phyloP scores from a whole-genome alignment of 2,113 vertebrate genomes.

The Nansenia antarctica region DNA sequence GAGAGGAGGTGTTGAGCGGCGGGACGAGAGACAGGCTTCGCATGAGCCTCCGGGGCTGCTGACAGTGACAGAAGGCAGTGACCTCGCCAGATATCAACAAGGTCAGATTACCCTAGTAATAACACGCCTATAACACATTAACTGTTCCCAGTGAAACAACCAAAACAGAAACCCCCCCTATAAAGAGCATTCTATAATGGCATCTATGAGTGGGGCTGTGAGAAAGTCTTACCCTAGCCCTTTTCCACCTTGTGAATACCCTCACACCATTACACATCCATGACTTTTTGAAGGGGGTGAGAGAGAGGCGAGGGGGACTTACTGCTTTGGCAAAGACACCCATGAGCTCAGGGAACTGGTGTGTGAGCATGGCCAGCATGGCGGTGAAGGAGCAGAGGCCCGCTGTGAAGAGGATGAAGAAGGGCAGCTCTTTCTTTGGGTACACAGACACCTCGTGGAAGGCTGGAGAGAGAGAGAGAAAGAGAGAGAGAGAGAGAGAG shows the following conservation, averaged over 20 bases:
- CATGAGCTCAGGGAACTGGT: constrained; percentile 98
- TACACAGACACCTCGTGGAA: constrained; percentile 99
- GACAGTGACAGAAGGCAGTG: constrained; percentile 53
- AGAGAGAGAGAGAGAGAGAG: not conserved
- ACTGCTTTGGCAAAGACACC: constrained; percentile 95
- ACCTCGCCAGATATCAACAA: constrained; percentile 16
- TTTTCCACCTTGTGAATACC: too few species aligned
- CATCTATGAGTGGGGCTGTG: too few species aligned
- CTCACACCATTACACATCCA: too few species aligned
- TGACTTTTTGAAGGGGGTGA: not conserved
- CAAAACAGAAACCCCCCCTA: not conserved
- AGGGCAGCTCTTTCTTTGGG: constrained; percentile 98
- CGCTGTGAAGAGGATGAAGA: constrained; percentile 99
- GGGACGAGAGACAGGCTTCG: constrained; percentile 12
- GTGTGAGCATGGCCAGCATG: constrained; percentile 96
- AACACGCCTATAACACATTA: constrained; percentile 13
- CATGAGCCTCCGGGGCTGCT: constrained; percentile 45
- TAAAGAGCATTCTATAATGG: not conserved
- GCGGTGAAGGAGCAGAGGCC: constrained; percentile 97
- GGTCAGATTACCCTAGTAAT: constrained; percentile 30
- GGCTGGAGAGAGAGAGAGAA: constrained; percentile 65
- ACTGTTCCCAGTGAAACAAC: not conserved
- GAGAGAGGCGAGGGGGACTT: constrained; percentile 58
- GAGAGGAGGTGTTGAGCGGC: too few species aligned
- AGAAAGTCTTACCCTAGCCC: too few species aligned